phyloP scores from a whole-genome alignment of 2,888 invertebrate genomes.

The Clanis bilineata region DNA sequence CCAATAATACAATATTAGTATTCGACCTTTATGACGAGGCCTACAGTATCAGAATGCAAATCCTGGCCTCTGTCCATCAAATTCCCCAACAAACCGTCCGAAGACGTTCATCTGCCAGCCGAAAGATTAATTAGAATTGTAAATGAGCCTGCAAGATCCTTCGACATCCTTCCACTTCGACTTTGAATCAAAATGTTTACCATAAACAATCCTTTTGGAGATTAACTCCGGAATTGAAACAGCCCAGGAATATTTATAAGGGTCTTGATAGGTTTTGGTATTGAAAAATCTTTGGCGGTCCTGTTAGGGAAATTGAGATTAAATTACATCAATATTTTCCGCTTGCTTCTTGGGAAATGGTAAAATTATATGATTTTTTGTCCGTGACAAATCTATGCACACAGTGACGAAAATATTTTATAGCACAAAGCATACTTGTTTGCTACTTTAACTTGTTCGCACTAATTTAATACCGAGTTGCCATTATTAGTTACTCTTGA shows the following conservation, averaged over 20 bases:
- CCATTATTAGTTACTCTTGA: too few species aligned
- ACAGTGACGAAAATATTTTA: too few species aligned
- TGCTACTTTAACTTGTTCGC: too few species aligned
- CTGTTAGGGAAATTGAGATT: constrained; percentile 15
- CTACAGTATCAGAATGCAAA: constrained; percentile 70
- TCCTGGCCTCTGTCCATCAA: constrained; percentile 59
- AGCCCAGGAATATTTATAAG: constrained; percentile 68
- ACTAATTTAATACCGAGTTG: too few species aligned
- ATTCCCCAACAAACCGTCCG: constrained; percentile 48
- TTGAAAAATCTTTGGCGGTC: constrained; percentile 44
- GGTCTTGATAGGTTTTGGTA: constrained; percentile 27
- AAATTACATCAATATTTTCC: too few species aligned
- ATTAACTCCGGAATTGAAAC: constrained; percentile 70
- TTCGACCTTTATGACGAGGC: constrained; percentile 24
- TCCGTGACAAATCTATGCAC: too few species aligned
- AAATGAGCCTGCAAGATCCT: constrained; percentile 64
- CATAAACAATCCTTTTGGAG: constrained; percentile 77
- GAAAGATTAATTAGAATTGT: constrained; percentile 77
- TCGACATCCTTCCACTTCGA: constrained; percentile 65
- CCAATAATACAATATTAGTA: constrained; percentile 24
- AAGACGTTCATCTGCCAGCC: constrained; percentile 64
- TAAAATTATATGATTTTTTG: too few species aligned
- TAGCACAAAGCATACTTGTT: too few species aligned
- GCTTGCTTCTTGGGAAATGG: too few species aligned
- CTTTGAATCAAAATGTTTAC: constrained; percentile 77